Conservation (phyloP, 1,140 invertebrate genomes). For the Hylyphantes graminicola region DNA sequence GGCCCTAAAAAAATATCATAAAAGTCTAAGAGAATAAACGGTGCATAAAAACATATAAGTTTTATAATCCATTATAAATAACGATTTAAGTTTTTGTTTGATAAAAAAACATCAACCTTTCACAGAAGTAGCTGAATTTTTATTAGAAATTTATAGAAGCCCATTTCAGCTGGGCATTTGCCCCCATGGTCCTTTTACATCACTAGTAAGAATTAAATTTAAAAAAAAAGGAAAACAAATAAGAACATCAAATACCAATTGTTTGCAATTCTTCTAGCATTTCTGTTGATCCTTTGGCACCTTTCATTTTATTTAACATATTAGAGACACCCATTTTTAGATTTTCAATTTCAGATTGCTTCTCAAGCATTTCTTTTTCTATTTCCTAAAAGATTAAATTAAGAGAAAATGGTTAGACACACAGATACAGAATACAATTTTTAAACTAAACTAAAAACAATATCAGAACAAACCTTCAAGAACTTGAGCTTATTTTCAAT, state of each 20-base stretch:
- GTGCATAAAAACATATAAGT: too few species aligned
- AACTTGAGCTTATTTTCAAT: slow-evolving; percentile 88
- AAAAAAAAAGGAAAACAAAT: background rate
- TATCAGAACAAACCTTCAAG: slow-evolving; percentile 72
- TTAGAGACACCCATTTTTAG: slow-evolving; percentile 88
- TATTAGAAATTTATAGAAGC: too few species aligned
- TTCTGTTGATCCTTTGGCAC: slow-evolving; percentile 81
- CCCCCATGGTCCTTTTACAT: too few species aligned
- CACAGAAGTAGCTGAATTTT: too few species aligned
- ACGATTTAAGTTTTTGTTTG: too few species aligned
- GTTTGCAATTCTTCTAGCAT: slow-evolving; percentile 84
- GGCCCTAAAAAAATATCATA: too few species aligned
- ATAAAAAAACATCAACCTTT: too few species aligned
- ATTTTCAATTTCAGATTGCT: slow-evolving; percentile 89
- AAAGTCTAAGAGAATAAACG: too few species aligned
- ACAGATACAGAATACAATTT: too few species aligned
- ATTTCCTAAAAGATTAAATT: slow-evolving; percentile 68
- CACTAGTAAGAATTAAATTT: too few species aligned
- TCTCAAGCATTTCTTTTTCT: slow-evolving; percentile 92
- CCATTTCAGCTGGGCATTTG: too few species aligned
- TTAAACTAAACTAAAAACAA: background rate
- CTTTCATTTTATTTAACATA: slow-evolving; percentile 83
- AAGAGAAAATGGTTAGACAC: background rate
- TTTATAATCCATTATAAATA: too few species aligned
- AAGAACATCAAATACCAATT: slow-evolving; percentile 69